phyloP scores from a whole-genome alignment of 1,140 invertebrate genomes.

The Drosophila ercepeae region DNA sequence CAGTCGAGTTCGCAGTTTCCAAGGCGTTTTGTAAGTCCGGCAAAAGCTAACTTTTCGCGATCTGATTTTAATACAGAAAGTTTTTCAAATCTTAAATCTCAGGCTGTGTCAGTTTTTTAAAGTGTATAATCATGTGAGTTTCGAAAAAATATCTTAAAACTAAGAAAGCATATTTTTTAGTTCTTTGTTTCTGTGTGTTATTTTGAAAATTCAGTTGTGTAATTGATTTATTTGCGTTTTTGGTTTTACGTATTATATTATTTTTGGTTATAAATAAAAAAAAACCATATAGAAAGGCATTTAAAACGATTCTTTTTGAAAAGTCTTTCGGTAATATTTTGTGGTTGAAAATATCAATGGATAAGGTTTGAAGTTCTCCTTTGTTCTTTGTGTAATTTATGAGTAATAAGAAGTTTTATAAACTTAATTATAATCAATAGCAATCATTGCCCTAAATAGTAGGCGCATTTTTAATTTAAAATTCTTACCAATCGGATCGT shows the following conservation, averaged over 20 bases:
- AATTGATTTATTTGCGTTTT: background rate
- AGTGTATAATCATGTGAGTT: background rate
- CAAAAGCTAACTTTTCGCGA: background rate
- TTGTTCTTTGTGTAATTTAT: too few relatives aligned
- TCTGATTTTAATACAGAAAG: conserved; percentile 1
- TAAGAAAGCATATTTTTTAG: too few relatives aligned
- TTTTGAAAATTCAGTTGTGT: background rate
- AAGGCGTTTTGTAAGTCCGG: conserved; percentile 54
- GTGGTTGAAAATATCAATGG: too few relatives aligned
- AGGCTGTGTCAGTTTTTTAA: background rate
- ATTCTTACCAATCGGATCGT: background rate
- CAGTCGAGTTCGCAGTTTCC: conserved; percentile 33
- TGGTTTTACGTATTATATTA: background rate
- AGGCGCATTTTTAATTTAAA: background rate
- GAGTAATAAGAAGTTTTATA: too few relatives aligned
- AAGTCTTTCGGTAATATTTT: too few relatives aligned
- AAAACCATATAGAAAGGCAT: too few relatives aligned
- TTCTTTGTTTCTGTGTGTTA: background rate
- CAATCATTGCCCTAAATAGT: background rate
- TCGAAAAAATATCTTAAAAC: background rate
- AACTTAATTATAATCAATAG: background rate
- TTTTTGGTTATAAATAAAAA: background rate
- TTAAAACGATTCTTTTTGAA: too few relatives aligned
- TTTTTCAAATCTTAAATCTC: background rate
- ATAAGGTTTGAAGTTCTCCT: too few relatives aligned